These are phyloP conservation scores for Pomacea maculata DNA, from an alignment of 1,140 invertebrate genomes.

Conservation along the genomic window DNA sequence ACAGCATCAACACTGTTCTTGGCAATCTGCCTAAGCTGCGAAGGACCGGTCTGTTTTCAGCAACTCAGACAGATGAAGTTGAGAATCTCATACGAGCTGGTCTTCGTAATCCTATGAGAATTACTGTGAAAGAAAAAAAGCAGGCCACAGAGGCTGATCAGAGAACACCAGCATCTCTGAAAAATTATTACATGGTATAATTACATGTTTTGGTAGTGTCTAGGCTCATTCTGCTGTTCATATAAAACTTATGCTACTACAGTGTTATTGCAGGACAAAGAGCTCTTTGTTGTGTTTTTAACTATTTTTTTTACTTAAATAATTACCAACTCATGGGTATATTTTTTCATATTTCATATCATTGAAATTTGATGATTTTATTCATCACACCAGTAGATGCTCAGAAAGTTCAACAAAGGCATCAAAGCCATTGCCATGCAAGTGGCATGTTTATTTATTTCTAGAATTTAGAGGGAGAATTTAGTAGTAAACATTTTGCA, in stretches of 20 bases:
- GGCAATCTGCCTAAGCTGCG: slow-evolving; percentile 91
- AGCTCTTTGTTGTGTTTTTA: not conserved
- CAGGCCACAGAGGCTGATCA: slow-evolving; percentile 35
- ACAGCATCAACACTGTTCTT: slow-evolving; percentile 87
- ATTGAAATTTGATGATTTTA: no score
- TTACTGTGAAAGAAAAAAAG: slow-evolving; percentile 88
- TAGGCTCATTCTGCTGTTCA: not conserved
- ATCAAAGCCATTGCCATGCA: no score
- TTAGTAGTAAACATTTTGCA: no score
- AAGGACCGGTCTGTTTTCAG: slow-evolving; percentile 96
- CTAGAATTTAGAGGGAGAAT: no score
- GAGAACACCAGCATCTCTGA: slow-evolving; percentile 82
- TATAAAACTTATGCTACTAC: not conserved
- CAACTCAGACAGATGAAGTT: slow-evolving; percentile 96
- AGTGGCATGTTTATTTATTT: no score
- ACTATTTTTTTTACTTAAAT: not conserved
- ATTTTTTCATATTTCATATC: no score
- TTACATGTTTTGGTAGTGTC: no score
- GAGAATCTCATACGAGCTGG: slow-evolving; percentile 92
- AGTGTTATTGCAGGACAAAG: not conserved
- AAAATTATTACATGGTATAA: slow-evolving; percentile 82
- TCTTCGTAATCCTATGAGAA: slow-evolving; percentile 90
- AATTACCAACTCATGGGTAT: no score
- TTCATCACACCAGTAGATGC: no score
- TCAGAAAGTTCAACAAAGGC: no score